Evolutionary conservation across 2,888 invertebrate genomes (phyloP).

Genomic region (Bugula neritina): DNA sequence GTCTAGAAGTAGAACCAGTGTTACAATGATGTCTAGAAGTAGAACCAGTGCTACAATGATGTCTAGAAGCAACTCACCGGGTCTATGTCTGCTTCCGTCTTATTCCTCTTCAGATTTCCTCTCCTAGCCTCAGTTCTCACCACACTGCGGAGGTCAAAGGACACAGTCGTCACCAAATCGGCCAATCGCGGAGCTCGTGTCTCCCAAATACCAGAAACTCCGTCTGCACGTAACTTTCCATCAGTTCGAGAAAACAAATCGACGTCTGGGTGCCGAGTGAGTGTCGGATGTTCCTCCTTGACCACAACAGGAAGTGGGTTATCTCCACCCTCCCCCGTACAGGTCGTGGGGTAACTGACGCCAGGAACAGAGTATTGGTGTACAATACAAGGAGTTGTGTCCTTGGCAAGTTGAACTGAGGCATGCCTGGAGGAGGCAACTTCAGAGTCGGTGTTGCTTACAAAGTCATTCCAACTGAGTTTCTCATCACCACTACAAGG

Average conservation of each 20-base stretch:
- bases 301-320: not conserved
- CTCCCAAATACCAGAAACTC: not conserved
- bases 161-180: not conserved
- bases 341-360: not conserved
- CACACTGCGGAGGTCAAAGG: not conserved
- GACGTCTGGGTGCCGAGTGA: not conserved
- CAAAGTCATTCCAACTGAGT: not conserved
- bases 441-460: not conserved
- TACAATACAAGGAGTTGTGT: not conserved
- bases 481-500: not conserved
- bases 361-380: not conserved
- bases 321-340: not conserved
- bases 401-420: not conserved
- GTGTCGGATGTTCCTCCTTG: not conserved
- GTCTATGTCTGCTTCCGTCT: too few species aligned
- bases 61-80: too few species aligned
- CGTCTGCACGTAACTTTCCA: not conserved
- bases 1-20: too few species aligned
- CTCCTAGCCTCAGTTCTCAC: not conserved
- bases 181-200: not conserved
- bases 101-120: too few species aligned
- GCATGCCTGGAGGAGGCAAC: not conserved
- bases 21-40: too few species aligned
- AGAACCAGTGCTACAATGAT: too few species aligned
- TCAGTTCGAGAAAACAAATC: not conserved